A percentile compares a stretch with the other conserved stretches of the same genome.
These are phyloP conservation scores for Edolisoma coerulescens DNA, from an alignment of 2,113 vertebrate species.

Conservation along the genomic window DNA sequence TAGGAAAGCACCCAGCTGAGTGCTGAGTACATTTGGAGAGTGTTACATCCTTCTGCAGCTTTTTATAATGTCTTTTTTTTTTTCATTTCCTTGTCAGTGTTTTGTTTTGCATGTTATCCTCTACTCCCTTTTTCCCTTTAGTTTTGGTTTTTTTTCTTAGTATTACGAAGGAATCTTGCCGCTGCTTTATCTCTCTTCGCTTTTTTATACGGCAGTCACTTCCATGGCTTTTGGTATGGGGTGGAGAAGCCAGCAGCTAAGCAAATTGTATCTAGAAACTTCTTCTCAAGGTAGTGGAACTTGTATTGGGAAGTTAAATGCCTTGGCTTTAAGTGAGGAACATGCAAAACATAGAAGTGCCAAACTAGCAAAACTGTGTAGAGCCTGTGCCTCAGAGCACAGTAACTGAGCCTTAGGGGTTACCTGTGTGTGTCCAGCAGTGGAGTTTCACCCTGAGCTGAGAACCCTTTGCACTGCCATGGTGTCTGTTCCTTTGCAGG, in stretches of 20 bases:
- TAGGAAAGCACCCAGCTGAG: neutral
- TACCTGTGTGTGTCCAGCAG: neutral
- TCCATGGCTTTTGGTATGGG: neutral
- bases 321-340: neutral
- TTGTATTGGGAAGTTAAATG: neutral
- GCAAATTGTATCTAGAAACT: neutral
- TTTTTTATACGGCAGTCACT: neutral
- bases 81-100: neutral
- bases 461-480: neutral
- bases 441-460: neutral
- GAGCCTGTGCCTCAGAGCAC: neutral
- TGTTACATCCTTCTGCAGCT: neutral
- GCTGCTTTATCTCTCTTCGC: neutral
- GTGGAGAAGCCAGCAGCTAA: neutral
- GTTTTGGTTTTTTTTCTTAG: rapidly evolving
- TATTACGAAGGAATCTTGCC: neutral
- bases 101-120: neutral
- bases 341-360: rapidly evolving
- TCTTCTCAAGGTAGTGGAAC: neutral
- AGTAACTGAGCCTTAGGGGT: neutral
- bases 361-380: neutral
- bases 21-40: neutral
- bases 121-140: neutral
- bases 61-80: neutral
- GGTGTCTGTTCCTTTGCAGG: slow-evolving; percentile 71